Percentiles rank a stretch among this genome's conserved stretches.
These are phyloP conservation scores for Oeneis ivallda DNA, from an alignment of 2,888 invertebrate genomes.

Conservation along the genomic window DNA sequence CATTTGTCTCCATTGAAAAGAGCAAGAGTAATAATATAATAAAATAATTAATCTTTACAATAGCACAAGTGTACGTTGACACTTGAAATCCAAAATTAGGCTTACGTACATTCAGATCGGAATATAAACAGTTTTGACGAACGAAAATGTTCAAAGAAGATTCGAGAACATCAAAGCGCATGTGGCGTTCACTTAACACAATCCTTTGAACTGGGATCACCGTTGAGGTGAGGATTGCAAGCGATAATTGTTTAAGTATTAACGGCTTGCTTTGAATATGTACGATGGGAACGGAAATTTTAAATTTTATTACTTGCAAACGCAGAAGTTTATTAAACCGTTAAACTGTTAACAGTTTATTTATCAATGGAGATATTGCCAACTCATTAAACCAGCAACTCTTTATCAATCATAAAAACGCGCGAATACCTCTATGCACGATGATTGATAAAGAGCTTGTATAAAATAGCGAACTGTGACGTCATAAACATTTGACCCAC, in stretches of 20 bases:
- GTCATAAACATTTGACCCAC: too few species aligned
- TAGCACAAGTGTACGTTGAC: slow-evolving; percentile 2
- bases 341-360: slow-evolving; percentile 1
- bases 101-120: slow-evolving; percentile 19
- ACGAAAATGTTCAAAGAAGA: slow-evolving; percentile 27
- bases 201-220: slow-evolving; percentile 36
- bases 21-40: neutral
- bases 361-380: neutral
- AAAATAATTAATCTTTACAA: neutral
- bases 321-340: slow-evolving; percentile 4
- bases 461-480: too few species aligned
- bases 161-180: slow-evolving; percentile 46
- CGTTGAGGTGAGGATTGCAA: slow-evolving; percentile 24
- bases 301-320: slow-evolving; percentile 23
- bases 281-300: slow-evolving; percentile 30
- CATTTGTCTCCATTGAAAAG: too few species aligned
- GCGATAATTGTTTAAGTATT: slow-evolving; percentile 35
- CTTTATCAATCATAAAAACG: too few species aligned
- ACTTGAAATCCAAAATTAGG: slow-evolving; percentile 25
- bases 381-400: too few species aligned
- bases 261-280: slow-evolving; percentile 28
- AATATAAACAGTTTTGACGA: slow-evolving; percentile 31
- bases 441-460: too few species aligned
- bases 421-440: too few species aligned
- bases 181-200: slow-evolving; percentile 39